Conservation (phyloP, 2,797 vertebrate species). For the Pangasius larnaudii region DNA sequence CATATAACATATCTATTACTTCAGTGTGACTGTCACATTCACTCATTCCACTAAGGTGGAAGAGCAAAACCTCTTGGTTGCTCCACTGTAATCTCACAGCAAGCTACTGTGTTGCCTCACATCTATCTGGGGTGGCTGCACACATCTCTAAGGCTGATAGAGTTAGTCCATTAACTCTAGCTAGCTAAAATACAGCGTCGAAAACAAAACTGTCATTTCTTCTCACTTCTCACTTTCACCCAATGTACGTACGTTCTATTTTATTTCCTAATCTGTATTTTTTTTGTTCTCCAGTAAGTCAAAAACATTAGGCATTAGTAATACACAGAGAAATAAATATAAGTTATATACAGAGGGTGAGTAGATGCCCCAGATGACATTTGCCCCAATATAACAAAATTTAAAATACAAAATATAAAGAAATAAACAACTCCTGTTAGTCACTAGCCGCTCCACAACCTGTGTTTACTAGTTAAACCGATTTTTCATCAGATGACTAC, state of each 20-base stretch:
- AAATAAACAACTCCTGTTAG: neutral
- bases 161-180: neutral
- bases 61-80: neutral
- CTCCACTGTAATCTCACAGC: neutral
- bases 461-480: neutral
- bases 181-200: neutral
- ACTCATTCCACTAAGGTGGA: neutral
- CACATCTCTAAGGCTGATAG: neutral
- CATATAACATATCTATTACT: neutral
- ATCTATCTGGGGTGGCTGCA: neutral
- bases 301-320: neutral
- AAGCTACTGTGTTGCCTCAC: neutral
- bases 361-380: neutral
- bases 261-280: neutral
- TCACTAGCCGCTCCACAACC: neutral
- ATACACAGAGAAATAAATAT: neutral
- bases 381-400: neutral
- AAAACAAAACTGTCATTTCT: neutral
- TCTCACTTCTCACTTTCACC: neutral
- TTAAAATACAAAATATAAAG: neutral
- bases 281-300: neutral
- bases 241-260: neutral
- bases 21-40: neutral
- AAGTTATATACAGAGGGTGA: neutral
- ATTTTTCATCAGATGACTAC: neutral